phyloP scores from a whole-genome alignment of 2,888 invertebrate genomes.

The Muscina levida region DNA sequence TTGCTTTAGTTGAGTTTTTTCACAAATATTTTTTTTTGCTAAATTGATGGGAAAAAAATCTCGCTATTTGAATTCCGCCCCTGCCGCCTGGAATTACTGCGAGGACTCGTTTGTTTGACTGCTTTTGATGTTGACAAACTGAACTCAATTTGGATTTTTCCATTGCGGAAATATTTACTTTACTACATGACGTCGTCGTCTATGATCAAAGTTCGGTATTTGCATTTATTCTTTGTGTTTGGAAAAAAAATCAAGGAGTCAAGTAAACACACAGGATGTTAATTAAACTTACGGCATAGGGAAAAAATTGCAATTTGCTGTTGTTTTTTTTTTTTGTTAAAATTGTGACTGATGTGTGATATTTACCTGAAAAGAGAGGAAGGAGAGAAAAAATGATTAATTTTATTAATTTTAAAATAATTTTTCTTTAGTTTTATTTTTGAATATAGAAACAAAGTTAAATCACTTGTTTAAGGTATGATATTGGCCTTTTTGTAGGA shows the following conservation, averaged over 20 bases:
- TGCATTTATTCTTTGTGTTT: background rate
- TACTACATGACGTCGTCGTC: constrained; percentile 14
- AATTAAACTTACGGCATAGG: constrained; percentile 39
- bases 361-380: constrained; percentile 25
- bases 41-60: no score
- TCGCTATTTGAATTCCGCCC: no score
- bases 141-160: constrained; percentile 18
- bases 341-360: background rate
- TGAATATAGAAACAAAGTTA: no score
- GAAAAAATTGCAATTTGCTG: no score
- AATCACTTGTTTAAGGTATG: no score
- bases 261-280: constrained; percentile 35
- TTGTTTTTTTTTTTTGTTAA: no score
- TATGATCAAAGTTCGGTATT: background rate
- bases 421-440: no score
- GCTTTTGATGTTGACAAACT: background rate
- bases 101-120: background rate
- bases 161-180: background rate
- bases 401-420: no score
- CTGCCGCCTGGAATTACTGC: background rate
- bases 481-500: no score
- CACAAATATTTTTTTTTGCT: no score
- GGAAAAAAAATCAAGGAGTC: background rate
- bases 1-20: no score
- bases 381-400: constrained; percentile 16